Conservation (phyloP, 2,113 vertebrate genomes). For the Ptychochromis oligacanthus region DNA sequence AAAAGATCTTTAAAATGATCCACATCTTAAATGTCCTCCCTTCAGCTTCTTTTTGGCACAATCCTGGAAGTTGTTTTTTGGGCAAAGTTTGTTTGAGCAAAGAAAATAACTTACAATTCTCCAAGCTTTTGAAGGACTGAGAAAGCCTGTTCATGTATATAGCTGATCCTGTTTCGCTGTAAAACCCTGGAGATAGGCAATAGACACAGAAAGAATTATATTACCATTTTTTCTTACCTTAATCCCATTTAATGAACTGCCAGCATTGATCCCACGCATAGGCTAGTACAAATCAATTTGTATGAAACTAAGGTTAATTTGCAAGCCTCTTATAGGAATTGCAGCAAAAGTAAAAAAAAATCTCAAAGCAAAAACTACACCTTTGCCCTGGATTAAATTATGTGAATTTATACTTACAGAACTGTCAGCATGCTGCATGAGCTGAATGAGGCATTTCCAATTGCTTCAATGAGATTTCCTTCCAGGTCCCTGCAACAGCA, state of each 20-base stretch:
- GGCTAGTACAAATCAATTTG: not conserved
- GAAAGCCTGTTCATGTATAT: conserved; percentile 87
- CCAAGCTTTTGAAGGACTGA: conserved; percentile 88
- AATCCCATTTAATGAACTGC: conserved; percentile 6
- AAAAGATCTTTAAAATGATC: not conserved
- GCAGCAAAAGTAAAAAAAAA: not conserved
- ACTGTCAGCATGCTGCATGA: conserved; percentile 92
- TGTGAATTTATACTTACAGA: conserved; percentile 84
- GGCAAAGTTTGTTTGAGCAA: not conserved
- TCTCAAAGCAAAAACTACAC: conserved; percentile 3
- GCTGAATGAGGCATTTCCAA: conserved; percentile 89
- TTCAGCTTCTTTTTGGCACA: not conserved
- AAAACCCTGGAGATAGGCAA: conserved; percentile 83
- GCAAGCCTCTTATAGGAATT: not conserved
- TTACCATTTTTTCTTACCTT: not conserved
- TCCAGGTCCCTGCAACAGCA: conserved; percentile 87
- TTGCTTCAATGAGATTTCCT: conserved; percentile 88
- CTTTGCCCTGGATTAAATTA: not conserved
- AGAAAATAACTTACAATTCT: conserved; percentile 88
- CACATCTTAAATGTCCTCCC: not conserved
- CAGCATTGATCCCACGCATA: not conserved
- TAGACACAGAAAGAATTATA: not conserved
- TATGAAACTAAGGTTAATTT: conserved; percentile 8
- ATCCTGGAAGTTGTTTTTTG: not conserved
- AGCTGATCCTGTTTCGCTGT: conserved; percentile 88